These are phyloP conservation scores for Himalopsyche japonica DNA, from an alignment of 2,888 invertebrate species.

Conservation along the genomic window DNA sequence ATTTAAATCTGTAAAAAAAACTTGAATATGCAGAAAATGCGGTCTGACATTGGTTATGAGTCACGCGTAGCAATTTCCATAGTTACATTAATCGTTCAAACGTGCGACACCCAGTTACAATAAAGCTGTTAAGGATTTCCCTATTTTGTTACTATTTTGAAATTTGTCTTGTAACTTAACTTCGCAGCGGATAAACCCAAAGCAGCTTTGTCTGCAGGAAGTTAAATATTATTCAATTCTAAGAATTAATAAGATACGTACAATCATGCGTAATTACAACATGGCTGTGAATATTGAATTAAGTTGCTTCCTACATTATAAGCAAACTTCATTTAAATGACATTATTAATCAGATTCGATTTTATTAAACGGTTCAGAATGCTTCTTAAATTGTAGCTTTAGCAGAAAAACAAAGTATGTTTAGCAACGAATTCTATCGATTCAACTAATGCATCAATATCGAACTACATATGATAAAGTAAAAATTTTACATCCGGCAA, in stretches of 20 bases:
- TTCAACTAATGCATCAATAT: too few species aligned
- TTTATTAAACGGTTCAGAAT: too few species aligned
- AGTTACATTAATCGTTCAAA: neutral
- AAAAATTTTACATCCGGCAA: too few species aligned
- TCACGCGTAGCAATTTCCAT: neutral
- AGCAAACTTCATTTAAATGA: too few species aligned
- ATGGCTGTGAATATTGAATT: neutral
- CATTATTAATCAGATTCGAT: too few species aligned
- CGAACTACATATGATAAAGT: too few species aligned
- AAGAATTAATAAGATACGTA: neutral
- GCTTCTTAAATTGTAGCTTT: too few species aligned
- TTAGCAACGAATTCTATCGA: too few species aligned
- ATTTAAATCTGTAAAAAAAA: neutral
- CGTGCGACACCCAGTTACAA: neutral
- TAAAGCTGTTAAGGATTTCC: neutral
- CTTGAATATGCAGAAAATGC: neutral
- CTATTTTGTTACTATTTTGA: neutral
- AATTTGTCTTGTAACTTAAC: neutral
- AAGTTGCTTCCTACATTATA: too few species aligned
- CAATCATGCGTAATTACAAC: neutral
- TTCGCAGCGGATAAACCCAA: neutral
- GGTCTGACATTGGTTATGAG: neutral
- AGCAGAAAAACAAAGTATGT: too few species aligned
- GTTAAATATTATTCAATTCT: neutral
- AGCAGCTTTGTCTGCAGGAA: neutral